Conservation (phyloP, 2,888 invertebrate species). For the Gari tellinella region DNA sequence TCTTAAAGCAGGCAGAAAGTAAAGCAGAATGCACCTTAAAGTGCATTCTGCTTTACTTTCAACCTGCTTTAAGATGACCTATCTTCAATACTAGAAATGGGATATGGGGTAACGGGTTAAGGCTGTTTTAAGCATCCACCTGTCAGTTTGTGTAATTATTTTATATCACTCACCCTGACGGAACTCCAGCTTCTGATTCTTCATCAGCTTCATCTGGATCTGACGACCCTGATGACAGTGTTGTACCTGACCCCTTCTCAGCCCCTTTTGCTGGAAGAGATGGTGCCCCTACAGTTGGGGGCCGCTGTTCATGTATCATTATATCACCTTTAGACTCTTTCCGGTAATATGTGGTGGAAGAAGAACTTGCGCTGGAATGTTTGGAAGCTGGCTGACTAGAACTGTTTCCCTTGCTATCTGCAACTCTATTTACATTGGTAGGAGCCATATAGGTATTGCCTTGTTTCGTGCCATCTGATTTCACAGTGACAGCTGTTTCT, state of each 20-base stretch:
- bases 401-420: not conserved
- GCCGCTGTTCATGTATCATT: slow-evolving; percentile 70
- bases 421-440: slow-evolving; percentile 35
- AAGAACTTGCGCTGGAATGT: slow-evolving; percentile 34
- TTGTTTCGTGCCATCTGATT: slow-evolving; percentile 29
- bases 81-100: too few relatives aligned
- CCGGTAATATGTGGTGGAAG: slow-evolving; percentile 68
- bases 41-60: too few relatives aligned
- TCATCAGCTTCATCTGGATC: slow-evolving; percentile 62
- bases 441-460: slow-evolving; percentile 51
- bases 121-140: too few relatives aligned
- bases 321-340: slow-evolving; percentile 70
- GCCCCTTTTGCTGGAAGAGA: slow-evolving; percentile 35
- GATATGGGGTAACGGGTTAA: too few relatives aligned
- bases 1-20: too few relatives aligned
- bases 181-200: slow-evolving; percentile 61
- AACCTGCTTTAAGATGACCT: too few relatives aligned
- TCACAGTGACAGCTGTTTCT: slow-evolving; percentile 43
- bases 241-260: slow-evolving; percentile 52
- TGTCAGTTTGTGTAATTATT: too few relatives aligned
- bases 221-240: slow-evolving; percentile 46
- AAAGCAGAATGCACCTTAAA: too few relatives aligned
- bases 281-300: slow-evolving; percentile 74
- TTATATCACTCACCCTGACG: slow-evolving; percentile 69
- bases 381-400: slow-evolving; percentile 27